phyloP scores from a whole-genome alignment of 37 sponge, comb jelly and placozoan species.

The Crambe crambe region DNA sequence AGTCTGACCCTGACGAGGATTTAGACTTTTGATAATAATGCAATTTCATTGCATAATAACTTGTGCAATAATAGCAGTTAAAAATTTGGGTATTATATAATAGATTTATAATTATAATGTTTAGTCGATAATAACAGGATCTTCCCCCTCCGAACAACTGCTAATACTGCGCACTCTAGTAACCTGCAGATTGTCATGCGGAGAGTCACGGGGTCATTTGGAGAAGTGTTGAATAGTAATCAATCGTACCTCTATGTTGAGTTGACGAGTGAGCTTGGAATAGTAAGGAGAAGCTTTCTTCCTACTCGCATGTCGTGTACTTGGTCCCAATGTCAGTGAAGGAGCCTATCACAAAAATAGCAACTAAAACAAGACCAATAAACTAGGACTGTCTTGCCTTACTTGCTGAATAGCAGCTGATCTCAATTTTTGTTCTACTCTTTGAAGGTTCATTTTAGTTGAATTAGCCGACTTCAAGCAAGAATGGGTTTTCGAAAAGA shows the following conservation, averaged over 20 bases:
- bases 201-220: no score
- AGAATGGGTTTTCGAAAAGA: background rate
- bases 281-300: conserved; percentile 2
- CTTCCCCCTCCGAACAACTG: conserved; percentile 40
- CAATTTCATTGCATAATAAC: background rate
- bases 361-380: background rate
- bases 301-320: background rate
- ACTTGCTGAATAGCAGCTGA: background rate
- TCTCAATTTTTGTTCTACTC: background rate
- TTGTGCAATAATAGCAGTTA: background rate
- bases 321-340: background rate
- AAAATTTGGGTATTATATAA: background rate
- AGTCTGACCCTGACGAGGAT: conserved; percentile 88
- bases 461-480: background rate
- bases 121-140: conserved; percentile 37
- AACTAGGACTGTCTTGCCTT: background rate
- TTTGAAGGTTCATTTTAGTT: background rate
- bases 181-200: conserved; percentile 4
- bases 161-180: conserved; percentile 12
- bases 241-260: background rate
- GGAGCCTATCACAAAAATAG: background rate
- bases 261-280: background rate
- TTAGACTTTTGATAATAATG: conserved; percentile 49
- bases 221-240: background rate
- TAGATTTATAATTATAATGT: background rate